Evolutionary conservation across 2,888 invertebrate species (phyloP).

Genomic region (Parochlus steinenii): DNA sequence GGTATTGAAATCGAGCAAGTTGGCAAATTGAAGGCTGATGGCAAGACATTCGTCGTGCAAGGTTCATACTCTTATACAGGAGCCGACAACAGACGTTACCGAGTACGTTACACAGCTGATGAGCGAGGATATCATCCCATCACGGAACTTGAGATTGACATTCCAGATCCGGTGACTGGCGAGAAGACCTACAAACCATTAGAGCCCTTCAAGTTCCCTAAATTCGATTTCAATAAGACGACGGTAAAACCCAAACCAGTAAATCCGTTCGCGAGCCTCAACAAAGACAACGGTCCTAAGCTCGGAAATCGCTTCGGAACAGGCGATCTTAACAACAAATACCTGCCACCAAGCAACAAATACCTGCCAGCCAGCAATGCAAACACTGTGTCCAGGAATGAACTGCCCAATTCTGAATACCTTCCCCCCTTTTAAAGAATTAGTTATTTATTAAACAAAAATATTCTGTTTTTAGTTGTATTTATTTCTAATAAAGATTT

Average conservation of each 20-base stretch:
- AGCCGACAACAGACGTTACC: constrained; percentile 29
- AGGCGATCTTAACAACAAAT: constrained; percentile 5
- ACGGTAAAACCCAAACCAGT: not conserved
- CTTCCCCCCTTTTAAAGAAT: not conserved
- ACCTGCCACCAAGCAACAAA: constrained; percentile 4
- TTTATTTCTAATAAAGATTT: no score
- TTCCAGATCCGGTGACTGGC: constrained; percentile 4
- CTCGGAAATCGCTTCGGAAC: not conserved
- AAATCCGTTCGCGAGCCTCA: not conserved
- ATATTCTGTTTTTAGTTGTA: no score
- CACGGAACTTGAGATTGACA: constrained; percentile 24
- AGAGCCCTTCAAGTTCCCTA: no score
- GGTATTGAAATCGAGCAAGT: constrained; percentile 28
- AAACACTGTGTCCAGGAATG: constrained; percentile 5
- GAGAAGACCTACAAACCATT: no score
- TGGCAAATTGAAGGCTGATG: constrained; percentile 26
- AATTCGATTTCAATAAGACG: constrained; percentile 2
- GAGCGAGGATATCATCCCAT: constrained; percentile 30
- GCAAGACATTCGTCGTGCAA: constrained; percentile 29
- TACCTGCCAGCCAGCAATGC: constrained; percentile 8
- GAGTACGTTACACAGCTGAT: constrained; percentile 27
- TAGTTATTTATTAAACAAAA: no score
- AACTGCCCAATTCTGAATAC: no score
- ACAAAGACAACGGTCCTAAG: not conserved
- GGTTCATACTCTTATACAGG: constrained; percentile 30